Evolutionary conservation across 2,113 vertebrate species (phyloP), one percentile per base, ranked within the genome.

Genomic region (Poeciliopsis turrubarensis): DNA sequence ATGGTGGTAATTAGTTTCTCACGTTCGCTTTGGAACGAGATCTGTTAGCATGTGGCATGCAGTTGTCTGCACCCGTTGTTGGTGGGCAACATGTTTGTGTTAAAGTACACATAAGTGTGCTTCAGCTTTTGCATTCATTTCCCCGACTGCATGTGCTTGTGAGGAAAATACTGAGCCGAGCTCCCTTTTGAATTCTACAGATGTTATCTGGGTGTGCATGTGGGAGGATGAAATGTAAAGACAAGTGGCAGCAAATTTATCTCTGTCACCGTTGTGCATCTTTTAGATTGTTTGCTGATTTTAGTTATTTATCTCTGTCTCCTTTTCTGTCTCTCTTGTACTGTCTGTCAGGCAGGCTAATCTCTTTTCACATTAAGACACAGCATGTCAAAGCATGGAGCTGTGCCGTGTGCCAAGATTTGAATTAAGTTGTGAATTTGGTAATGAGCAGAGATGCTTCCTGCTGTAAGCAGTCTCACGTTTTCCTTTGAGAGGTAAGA

Each of bases 1-100:
- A 84, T 63, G 83, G 1, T 60, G 64, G 67, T 89, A 87, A 87
- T 90, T 84, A 82, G 81, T 65, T 80, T 76, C 66, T 79, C 26
- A 68, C 41, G 44, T 73, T 78, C 7, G 62, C 54, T 29, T 60
- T 62, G 68, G 66, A 86, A 65, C 70, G 61, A 75, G 79, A 79
- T 79, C 77, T 72, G 72, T 86, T 81, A 65, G 72, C 60, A 41
- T 22, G 73, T 79, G 70, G 79, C 10, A 0, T 72, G 65, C 41
- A 41, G 32, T 77, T 60, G 66, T 84, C 72, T 66, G 37, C 67
- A 27, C 44, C 57, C 41, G 1, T 2, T 64, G 54, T 68, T 3
- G 60, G 51, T 51, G 70, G 15, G 31, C 47, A 44, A 13, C 62
- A 39, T 72, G 32, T 68, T 6, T 70, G 41, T 54, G 70, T 41